Base-by-base conservation (phyloP, 1,140 invertebrate species). In the Oreohelix idahoensis region DNA sequence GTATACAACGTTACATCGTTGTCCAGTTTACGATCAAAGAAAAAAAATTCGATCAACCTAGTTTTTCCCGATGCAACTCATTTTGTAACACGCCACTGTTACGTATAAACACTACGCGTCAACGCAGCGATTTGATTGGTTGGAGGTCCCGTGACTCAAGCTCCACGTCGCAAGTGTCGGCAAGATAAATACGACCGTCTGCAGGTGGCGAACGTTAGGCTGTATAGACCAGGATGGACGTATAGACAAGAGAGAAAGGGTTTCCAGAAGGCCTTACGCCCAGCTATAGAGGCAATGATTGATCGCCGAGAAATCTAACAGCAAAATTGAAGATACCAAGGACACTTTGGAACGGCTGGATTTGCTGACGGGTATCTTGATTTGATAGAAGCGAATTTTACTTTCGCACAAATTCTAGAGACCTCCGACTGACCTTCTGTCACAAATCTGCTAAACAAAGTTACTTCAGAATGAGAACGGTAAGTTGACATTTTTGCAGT, bases 131-230 rank as follows among this genome's bases (percentile, higher is more conserved):
- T 82, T 29, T 75, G 80, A 82, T 82, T 82, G 80, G 80, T 36
- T 63, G 80, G n/a, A 26, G 36, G 71, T 75, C 80, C 23, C 80
- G 71, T 82, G 80, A 82, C 80, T 63, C 70, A 81, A 76, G 71
- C 70, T 75, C 71, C 80, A 75, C 80, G 70, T 82, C 39, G 71
- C 45, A 58, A 71, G 49, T 51, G 80, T 82, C 80, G 80, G 80
- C 80, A 82, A 82, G 63, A 82, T 82, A 82, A 82, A 82, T 74
- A 51, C 49, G 58, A 73, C 45, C 38, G 80, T 75, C 51, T 82
- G 80, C 80, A 75, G 71, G 71, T 82, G 38, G 71, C 73, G 49
- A 74, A 29, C 80, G 80, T 38, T 82, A 82, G 80, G 73, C 26
- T 75, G 80, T 74, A 10, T 82, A 82, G 70, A 75, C 70, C 70